Conservation (phyloP, 2,888 invertebrate genomes). For the Empis livida region DNA sequence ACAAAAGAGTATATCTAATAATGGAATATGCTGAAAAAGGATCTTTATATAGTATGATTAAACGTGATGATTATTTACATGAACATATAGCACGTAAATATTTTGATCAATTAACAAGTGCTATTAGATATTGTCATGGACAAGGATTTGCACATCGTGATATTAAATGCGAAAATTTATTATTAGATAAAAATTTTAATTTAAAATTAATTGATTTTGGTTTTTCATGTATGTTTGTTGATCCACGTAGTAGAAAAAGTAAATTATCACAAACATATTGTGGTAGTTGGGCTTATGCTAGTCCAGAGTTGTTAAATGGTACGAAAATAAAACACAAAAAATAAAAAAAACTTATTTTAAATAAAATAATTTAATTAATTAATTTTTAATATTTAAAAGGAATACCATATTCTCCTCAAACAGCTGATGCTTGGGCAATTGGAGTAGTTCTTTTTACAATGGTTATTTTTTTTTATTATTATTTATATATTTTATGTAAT, state of each 20-base stretch:
- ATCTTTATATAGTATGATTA: constrained; percentile 60
- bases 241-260: constrained; percentile 48
- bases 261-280: constrained; percentile 71
- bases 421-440: constrained; percentile 78
- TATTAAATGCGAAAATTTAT: constrained; percentile 70
- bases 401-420: constrained; percentile 59
- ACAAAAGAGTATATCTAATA: constrained; percentile 68
- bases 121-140: constrained; percentile 65
- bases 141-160: constrained; percentile 72
- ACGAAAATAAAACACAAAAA: too few relatives aligned
- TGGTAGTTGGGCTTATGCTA: constrained; percentile 82
- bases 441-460: constrained; percentile 80
- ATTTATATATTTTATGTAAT: too few relatives aligned
- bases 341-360: background rate
- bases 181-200: constrained; percentile 55
- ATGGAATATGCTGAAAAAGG: constrained; percentile 78
- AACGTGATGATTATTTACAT: constrained; percentile 56
- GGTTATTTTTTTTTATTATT: too few relatives aligned
- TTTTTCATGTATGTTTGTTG: constrained; percentile 61
- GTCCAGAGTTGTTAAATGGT: constrained; percentile 67
- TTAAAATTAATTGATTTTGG: constrained; percentile 74
- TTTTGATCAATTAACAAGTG: constrained; percentile 60
- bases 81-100: constrained; percentile 54
- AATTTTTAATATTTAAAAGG: constrained; percentile 30
- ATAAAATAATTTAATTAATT: background rate